Conservation (phyloP, 2,888 invertebrate species). For the Meta bourneti region DNA sequence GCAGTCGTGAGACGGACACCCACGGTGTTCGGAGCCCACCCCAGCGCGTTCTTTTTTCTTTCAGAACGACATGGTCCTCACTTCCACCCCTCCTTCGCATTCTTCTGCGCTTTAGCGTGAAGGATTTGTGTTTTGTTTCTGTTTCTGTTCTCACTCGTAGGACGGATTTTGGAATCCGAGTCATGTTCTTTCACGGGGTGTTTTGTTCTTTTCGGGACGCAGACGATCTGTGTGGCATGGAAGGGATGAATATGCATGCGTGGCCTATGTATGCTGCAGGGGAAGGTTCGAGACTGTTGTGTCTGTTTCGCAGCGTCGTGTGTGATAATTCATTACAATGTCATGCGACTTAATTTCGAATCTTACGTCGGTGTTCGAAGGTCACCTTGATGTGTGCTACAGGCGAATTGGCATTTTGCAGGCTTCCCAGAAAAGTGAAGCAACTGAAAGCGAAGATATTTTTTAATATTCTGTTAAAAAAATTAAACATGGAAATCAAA, state of each 20-base stretch:
- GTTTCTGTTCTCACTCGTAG: neutral
- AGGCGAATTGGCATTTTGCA: too few species aligned
- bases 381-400: too few species aligned
- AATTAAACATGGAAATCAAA: too few species aligned
- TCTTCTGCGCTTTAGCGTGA: neutral
- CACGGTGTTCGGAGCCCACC: slow-evolving; percentile 47
- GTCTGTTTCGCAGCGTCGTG: neutral
- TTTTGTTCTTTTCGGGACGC: neutral
- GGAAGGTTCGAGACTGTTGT: neutral
- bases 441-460: too few species aligned
- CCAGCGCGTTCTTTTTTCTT: slow-evolving; percentile 1
- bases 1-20: slow-evolving; percentile 59
- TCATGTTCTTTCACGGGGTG: neutral
- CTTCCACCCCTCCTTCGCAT: slow-evolving; percentile 2
- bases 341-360: neutral
- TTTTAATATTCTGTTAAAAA: too few species aligned
- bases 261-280: neutral
- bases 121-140: neutral
- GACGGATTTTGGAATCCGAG: neutral
- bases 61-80: neutral
- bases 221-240: too few species aligned
- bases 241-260: neutral
- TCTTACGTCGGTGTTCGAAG: neutral
- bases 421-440: too few species aligned
- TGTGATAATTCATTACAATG: neutral